Evolutionary conservation across 2,797 vertebrate species (phyloP).

Genomic region (Pseudomugil tenellus): DNA sequence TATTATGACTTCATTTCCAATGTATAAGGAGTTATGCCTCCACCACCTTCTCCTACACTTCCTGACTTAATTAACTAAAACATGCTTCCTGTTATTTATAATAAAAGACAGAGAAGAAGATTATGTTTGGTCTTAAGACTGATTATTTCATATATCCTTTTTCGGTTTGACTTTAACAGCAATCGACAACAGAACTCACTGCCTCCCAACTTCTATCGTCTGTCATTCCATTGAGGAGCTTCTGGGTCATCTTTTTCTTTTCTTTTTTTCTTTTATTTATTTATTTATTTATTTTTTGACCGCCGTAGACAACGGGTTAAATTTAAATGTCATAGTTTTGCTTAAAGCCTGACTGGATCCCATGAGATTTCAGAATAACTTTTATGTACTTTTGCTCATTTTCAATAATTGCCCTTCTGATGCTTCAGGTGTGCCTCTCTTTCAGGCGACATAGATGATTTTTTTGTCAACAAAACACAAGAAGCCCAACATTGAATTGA

Average conservation of each 20-base stretch:
- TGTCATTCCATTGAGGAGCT: constrained; percentile 58
- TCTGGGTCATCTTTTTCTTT: constrained; percentile 41
- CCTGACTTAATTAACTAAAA: constrained; percentile 69
- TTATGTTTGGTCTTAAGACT: constrained; percentile 56
- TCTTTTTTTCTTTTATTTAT: too few relatives aligned
- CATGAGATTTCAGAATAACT: constrained; percentile 42
- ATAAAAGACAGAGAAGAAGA: constrained; percentile 62
- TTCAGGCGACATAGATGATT: background rate
- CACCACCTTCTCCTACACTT: constrained; percentile 47
- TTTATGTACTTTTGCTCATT: background rate
- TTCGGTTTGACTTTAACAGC: constrained; percentile 15
- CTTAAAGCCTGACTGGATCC: constrained; percentile 41
- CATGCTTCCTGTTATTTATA: constrained; percentile 71
- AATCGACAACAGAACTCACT: constrained; percentile 58
- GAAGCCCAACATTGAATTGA: background rate
- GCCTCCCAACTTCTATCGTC: constrained; percentile 38
- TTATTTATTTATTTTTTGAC: constrained; percentile 12
- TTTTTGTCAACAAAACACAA: background rate
- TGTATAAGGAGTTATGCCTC: too few relatives aligned
- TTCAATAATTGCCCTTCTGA: background rate
- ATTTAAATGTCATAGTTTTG: constrained; percentile 55
- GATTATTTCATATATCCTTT: constrained; percentile 57
- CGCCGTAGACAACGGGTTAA: constrained; percentile 53
- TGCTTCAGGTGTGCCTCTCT: too few relatives aligned
- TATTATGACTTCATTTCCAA: constrained; percentile 72